A percentile compares a stretch with the other conserved stretches of the same genome.
Evolutionary conservation across 2,797 vertebrate species (phyloP).

Genomic region (Ctenochaetus hawaiiensis): DNA sequence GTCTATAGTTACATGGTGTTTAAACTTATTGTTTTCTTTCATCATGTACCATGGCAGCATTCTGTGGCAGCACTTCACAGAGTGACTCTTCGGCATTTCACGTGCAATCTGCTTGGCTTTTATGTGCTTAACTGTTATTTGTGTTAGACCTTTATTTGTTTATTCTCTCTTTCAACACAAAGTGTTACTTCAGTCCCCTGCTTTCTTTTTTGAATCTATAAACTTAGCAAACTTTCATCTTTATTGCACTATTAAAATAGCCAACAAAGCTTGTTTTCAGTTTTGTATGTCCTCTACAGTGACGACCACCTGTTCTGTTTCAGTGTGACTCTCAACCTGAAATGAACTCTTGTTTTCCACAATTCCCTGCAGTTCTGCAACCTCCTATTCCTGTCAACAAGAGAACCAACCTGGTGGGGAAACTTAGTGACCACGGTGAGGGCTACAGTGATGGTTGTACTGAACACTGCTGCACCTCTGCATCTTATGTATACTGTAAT

Average conservation of each 20-base stretch:
- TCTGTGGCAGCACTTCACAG: slow-evolving; percentile 44
- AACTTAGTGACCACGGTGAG: slow-evolving; percentile 80
- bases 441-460: slow-evolving; percentile 29
- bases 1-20: slow-evolving; percentile 41
- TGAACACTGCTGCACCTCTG: slow-evolving; percentile 41
- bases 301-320: slow-evolving; percentile 41
- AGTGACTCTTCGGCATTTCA: slow-evolving; percentile 34
- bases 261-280: slow-evolving; percentile 62
- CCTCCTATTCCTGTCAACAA: slow-evolving; percentile 66
- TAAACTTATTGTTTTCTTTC: slow-evolving; percentile 51
- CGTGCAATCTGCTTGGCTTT: slow-evolving; percentile 61
- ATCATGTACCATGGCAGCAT: slow-evolving; percentile 31
- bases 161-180: slow-evolving; percentile 28
- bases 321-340: slow-evolving; percentile 49
- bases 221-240: slow-evolving; percentile 31
- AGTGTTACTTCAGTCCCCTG: slow-evolving; percentile 35
- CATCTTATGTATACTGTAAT: slow-evolving; percentile 13
- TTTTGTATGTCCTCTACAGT: slow-evolving; percentile 42
- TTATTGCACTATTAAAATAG: slow-evolving; percentile 55
- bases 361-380: slow-evolving; percentile 56
- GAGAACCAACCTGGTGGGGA: slow-evolving; percentile 80
- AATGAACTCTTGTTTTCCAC: slow-evolving; percentile 66
- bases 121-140: slow-evolving; percentile 63
- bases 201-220: slow-evolving; percentile 30
- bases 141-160: slow-evolving; percentile 40